Base-by-base conservation (phyloP, 2,113 vertebrate species). In the Vulpes ferrilata region DNA sequence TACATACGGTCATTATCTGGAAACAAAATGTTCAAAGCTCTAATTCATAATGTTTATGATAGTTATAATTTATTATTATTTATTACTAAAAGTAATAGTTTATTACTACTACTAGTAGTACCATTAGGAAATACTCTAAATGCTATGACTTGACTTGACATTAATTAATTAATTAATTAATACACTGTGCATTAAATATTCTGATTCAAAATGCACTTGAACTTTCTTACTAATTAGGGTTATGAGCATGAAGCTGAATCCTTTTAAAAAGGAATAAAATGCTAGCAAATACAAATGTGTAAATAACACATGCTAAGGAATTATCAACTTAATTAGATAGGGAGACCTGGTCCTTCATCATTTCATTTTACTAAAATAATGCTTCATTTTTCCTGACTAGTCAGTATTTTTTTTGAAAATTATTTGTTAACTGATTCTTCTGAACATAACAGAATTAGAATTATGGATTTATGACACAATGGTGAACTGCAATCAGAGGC, bases 381-480 rank as follows among this genome's bases (percentile, higher is more conserved):
- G 51, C 23, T 76, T 74, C 10, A 57, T 85, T 88, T 94, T 90
- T 73, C 30, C 60, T 55, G 35, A 69, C 17, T 48, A 12, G 1
- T 76, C 27, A 83, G 55, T 76, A 80, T 23, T 93, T 17, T 17
- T 43, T 74, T 53, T 67, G 51, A 95, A 93, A 90, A 90, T 16
- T 84, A 19, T 60, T 93, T 95, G 8, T 43, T 86, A 95, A 35
- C 32, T 57, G 43, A 85, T 15, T 62, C 62, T 5, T 93, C 5
- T 73, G 48, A 95, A 60, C 23, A 90, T 5, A 69, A 83, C 8
- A 73, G 11, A 84, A 89, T 78, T 85, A 64, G 51, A 96, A 83
- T 82, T 84, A 97, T 79, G 20, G 35, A 95, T 95, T 67, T 90
- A 62, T 60, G n/a, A 96, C 81, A 83, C 10, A 57, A 43, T 25